These are phyloP conservation scores for Burhinus bistriatus DNA, from an alignment of 2,113 vertebrate genomes.

Conservation along the genomic window DNA sequence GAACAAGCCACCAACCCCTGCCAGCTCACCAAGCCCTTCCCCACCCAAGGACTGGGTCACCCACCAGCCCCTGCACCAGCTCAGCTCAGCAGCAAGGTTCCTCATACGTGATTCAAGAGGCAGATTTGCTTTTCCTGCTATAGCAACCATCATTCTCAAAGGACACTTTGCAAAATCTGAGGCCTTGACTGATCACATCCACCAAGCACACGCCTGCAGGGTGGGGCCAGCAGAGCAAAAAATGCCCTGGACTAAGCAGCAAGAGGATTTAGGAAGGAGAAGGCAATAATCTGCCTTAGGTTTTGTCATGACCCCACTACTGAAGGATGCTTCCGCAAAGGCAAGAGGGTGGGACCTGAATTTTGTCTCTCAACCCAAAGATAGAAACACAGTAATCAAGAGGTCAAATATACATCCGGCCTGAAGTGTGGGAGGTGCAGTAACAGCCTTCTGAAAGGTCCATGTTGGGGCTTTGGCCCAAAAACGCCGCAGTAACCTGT, in stretches of 20 bases:
- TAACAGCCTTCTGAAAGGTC: neutral
- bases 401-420: neutral
- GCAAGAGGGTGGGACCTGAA: neutral
- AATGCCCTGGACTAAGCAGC: neutral
- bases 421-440: neutral
- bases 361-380: neutral
- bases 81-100: neutral
- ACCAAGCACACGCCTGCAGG: neutral
- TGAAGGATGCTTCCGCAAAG: neutral
- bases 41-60: neutral
- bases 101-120: neutral
- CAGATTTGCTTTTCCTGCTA: neutral
- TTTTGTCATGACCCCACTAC: neutral
- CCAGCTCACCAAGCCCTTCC: neutral
- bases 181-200: neutral
- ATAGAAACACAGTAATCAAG: neutral
- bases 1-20: neutral
- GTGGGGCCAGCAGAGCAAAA: neutral
- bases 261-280: conserved; percentile 5
- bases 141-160: neutral
- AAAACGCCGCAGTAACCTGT: neutral
- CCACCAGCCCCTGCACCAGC: neutral
- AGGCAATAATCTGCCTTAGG: neutral
- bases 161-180: neutral
- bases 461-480: neutral